Conservation (phyloP, 2,113 vertebrate species). For the Otus sunia region DNA sequence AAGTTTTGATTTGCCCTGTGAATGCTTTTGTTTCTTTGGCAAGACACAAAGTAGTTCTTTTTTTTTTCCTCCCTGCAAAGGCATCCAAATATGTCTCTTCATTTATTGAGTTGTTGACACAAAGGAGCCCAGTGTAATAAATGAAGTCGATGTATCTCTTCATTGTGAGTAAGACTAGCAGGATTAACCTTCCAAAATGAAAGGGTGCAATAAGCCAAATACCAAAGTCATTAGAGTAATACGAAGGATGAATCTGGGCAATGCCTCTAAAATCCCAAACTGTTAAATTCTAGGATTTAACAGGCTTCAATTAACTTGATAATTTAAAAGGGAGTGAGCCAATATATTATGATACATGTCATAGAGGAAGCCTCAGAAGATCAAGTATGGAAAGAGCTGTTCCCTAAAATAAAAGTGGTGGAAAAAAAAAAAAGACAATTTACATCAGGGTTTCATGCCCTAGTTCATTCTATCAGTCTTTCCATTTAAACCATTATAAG, state of each 20-base stretch:
- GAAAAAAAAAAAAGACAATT: background rate
- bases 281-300: background rate
- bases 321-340: background rate
- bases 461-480: background rate
- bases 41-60: background rate
- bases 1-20: background rate
- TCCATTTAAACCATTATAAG: background rate
- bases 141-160: background rate
- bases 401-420: background rate
- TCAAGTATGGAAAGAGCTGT: background rate
- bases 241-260: background rate
- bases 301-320: background rate
- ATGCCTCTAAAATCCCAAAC: background rate
- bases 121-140: background rate
- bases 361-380: background rate
- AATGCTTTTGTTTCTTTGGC: background rate
- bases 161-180: background rate
- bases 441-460: background rate
- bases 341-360: background rate
- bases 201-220: slow-evolving; percentile 17
- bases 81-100: slow-evolving; percentile 1
- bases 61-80: background rate
- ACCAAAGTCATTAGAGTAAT: slow-evolving; percentile 4
- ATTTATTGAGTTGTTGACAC: background rate
- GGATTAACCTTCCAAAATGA: slow-evolving; percentile 36